Evolutionary conservation across 1,140 invertebrate genomes (phyloP), one percentile per base, ranked within the genome.

Genomic region (Pseudomyrmex cubaensis): DNA sequence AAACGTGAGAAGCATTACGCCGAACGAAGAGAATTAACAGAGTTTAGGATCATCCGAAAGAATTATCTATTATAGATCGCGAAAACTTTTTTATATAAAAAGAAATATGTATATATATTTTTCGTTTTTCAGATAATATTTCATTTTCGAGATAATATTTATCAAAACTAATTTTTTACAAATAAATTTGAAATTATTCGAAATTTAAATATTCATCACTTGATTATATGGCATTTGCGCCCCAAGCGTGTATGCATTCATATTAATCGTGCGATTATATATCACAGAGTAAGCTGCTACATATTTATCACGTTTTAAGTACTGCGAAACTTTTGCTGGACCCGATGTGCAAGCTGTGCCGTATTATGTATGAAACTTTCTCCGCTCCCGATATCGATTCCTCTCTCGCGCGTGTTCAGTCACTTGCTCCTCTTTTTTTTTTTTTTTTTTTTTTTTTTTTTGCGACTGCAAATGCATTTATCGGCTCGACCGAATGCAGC

Each of bases 381-480:
- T 77, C 83, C 46, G 52, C n/a, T 74, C 83, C 8, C 17, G 52
- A 46, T 67, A 72, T 67, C 70, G 56, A 44, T 63, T 50, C 56
- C 25, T 54, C 57, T 69, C 20, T 44, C 52, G 35, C 50, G 35
- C 35, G 35, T 35, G 64, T 84, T 87, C 48, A 76, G 61, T 84
- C 73, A 44, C 85, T 66, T 69, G 74, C 48, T 80, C 70, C 44
- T 62, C 50, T 62, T 75, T 75, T 75, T 50, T 77, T 85, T 50
- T 61, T 75, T 75, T 75, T 62, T 75, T 75, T 75, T 50, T 77
- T 85, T 46, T 62, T 80, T 89, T 89, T n/a, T n/a, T n/a, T n/a
- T 88, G 78, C 69, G 69, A 83, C 84, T 66, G 84, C 84, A 80
- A 89, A 88, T 83, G 87, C 87, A 88, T 89, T 88, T 86, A 88